A percentile compares a stretch with the other conserved stretches of the same genome.
Conservation (phyloP, 2,797 vertebrate species). For the Gobio occitaniae region DNA sequence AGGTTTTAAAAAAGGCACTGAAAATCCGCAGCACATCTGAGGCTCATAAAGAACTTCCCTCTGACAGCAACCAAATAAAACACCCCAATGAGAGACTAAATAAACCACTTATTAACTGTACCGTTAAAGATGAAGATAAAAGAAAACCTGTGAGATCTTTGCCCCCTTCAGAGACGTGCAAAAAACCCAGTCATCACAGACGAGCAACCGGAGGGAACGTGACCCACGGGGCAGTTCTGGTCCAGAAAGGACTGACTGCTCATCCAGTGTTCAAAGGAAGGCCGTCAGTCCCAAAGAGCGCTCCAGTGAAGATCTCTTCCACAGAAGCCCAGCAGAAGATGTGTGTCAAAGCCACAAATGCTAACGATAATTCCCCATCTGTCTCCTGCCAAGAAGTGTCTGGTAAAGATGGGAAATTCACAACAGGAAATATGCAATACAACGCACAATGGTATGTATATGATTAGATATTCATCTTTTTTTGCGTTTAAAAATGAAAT, state of each 20-base stretch:
- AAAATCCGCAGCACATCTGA: too few species aligned
- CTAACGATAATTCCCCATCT: background rate
- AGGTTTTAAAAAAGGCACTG: too few species aligned
- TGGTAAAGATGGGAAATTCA: background rate
- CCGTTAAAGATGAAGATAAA: constrained; percentile 10
- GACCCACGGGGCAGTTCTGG: background rate
- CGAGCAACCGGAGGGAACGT: background rate
- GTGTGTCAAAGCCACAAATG: background rate
- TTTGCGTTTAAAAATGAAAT: background rate
- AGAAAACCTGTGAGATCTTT: constrained; percentile 2
- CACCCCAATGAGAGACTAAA: constrained; percentile 20
- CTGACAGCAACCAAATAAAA: constrained; percentile 38
- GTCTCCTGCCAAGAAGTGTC: background rate
- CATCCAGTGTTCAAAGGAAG: background rate
- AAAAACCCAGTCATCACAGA: background rate
- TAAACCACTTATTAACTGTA: constrained; percentile 22
- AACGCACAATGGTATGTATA: constrained; percentile 7
- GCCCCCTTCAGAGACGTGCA: background rate
- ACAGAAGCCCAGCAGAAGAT: constrained; percentile 1
- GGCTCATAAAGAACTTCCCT: too few species aligned
- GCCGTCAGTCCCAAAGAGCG: background rate
- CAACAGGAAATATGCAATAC: background rate
- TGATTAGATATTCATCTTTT: background rate
- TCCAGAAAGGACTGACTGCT: background rate
- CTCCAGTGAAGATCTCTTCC: background rate